Evolutionary conservation across 2,888 invertebrate genomes (phyloP).

Genomic region (Beris morrisii): DNA sequence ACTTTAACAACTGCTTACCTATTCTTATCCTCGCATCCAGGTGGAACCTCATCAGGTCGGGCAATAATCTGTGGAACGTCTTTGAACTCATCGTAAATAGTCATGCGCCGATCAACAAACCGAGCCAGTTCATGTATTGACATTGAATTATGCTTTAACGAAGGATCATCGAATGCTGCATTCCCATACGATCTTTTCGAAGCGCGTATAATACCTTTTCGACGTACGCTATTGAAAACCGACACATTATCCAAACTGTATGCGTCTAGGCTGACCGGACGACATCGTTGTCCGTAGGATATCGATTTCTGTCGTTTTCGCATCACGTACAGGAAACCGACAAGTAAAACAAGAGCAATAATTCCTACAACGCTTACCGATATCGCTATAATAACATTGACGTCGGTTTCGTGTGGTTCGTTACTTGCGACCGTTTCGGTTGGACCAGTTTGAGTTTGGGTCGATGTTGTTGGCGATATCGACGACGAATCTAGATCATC

Average conservation of each 20-base stretch:
- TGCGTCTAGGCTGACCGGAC: constrained; percentile 84
- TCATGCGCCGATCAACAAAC: constrained; percentile 70
- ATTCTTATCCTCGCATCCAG: constrained; percentile 88
- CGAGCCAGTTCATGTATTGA: constrained; percentile 77
- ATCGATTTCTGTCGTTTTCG: constrained; percentile 79
- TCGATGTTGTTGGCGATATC: constrained; percentile 33
- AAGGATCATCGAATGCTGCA: constrained; percentile 87
- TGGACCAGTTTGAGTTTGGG: constrained; percentile 35
- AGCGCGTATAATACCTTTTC: constrained; percentile 72
- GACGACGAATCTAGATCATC: not conserved
- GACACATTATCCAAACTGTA: constrained; percentile 90
- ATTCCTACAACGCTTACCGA: constrained; percentile 80
- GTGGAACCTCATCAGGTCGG: constrained; percentile 78
- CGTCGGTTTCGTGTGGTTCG: constrained; percentile 49
- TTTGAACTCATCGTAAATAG: constrained; percentile 78
- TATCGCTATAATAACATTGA: constrained; percentile 77
- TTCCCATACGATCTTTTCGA: constrained; percentile 89
- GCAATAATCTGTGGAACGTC: constrained; percentile 79
- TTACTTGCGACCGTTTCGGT: constrained; percentile 36
- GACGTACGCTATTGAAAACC: constrained; percentile 73
- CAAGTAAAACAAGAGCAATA: constrained; percentile 73
- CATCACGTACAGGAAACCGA: constrained; percentile 75
- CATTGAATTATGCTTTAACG: constrained; percentile 69
- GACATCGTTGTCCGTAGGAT: constrained; percentile 82
- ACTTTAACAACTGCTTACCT: constrained; percentile 52